phyloP scores from a whole-genome alignment of 1,140 invertebrate genomes.

The Scaptodrosophila lebanonensis region DNA sequence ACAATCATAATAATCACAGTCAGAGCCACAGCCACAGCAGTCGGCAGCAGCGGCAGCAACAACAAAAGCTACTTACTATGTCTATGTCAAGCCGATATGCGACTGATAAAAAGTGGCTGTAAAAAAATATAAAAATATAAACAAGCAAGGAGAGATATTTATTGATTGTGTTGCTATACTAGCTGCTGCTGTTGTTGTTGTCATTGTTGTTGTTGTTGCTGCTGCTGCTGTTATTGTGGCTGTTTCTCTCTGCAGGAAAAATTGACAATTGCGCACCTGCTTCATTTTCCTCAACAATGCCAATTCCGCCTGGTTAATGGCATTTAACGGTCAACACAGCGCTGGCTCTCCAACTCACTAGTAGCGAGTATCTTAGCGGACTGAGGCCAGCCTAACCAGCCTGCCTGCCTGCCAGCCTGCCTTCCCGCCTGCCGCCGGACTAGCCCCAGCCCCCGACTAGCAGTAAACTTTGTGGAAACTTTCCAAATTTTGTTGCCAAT shows the following conservation, averaged over 20 bases:
- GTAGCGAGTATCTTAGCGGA: too few relatives aligned
- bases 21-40: slow-evolving; percentile 15
- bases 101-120: slow-evolving; percentile 65
- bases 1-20: slow-evolving; percentile 73
- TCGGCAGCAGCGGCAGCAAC: slow-evolving; percentile 34
- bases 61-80: slow-evolving; percentile 74
- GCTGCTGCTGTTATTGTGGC: not conserved
- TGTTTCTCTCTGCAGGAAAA: slow-evolving; percentile 43
- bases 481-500: too few relatives aligned
- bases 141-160: slow-evolving; percentile 19
- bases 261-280: slow-evolving; percentile 73
- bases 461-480: slow-evolving; percentile 62
- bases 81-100: slow-evolving; percentile 70
- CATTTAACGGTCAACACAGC: slow-evolving; percentile 71
- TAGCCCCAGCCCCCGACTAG: too few relatives aligned
- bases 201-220: slow-evolving; percentile 62
- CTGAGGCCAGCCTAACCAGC: too few relatives aligned
- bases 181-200: slow-evolving; percentile 22
- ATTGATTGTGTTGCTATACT: slow-evolving; percentile 23
- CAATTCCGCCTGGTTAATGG: slow-evolving; percentile 69
- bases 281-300: slow-evolving; percentile 66
- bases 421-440: too few relatives aligned
- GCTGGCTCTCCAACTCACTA: too few relatives aligned
- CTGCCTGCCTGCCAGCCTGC: too few relatives aligned
- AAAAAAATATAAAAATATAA: slow-evolving; percentile 55